These are phyloP conservation scores for Sparus aurata DNA, from an alignment of 2,797 vertebrate genomes.

Conservation along the genomic window DNA sequence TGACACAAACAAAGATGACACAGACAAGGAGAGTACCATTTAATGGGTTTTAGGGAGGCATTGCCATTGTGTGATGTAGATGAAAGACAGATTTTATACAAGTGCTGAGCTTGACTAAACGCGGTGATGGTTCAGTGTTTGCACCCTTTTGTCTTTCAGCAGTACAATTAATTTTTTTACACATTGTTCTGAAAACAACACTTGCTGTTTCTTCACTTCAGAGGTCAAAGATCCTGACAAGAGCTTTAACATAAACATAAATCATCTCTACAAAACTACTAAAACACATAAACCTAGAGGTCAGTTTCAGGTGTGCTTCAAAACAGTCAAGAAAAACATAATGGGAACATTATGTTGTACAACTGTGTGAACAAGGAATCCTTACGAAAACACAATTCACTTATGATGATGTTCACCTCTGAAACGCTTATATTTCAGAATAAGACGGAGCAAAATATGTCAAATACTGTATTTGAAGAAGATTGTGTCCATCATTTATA, in stretches of 20 bases:
- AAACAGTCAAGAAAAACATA: background rate
- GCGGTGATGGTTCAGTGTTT: conserved; percentile 53
- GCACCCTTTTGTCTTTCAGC: conserved; percentile 25
- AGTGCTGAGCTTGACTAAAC: conserved; percentile 42
- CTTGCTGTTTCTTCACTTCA: conserved; percentile 12
- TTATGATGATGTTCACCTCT: background rate
- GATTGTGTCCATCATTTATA: conserved; percentile 17
- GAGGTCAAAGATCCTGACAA: conserved; percentile 25
- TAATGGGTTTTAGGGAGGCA: conserved; percentile 41
- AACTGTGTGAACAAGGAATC: background rate
- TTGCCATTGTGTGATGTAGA: background rate
- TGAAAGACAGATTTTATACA: background rate
- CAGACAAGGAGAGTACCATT: conserved; percentile 81
- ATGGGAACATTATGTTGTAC: background rate
- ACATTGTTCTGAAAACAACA: background rate
- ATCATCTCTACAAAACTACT: background rate
- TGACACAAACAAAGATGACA: conserved; percentile 65
- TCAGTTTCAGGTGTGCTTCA: background rate
- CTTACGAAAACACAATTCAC: background rate
- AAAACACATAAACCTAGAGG: background rate
- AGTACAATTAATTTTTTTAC: conserved; percentile 17
- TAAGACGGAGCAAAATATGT: background rate
- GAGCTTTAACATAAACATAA: background rate
- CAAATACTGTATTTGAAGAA: background rate
- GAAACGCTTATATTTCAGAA: conserved; percentile 6